Evolutionary conservation across 2,888 invertebrate genomes (phyloP), one percentile per base, ranked within the genome.

Genomic region (Drosophila fulvimacula): DNA sequence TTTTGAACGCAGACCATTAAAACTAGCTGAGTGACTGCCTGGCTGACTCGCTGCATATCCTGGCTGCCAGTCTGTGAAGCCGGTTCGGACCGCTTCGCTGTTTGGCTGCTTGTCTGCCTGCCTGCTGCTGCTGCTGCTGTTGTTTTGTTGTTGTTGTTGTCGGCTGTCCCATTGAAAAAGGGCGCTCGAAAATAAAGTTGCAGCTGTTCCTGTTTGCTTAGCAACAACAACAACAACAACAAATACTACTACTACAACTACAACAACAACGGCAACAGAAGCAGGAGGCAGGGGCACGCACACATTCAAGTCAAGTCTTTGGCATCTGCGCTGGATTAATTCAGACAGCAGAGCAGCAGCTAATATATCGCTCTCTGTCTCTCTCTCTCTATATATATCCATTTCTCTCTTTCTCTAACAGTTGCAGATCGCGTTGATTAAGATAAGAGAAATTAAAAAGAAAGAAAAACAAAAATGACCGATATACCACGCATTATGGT

Each of bases 401-500:
- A 17, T 48, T 34, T 56, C 42, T 59, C 15, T 56, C 32, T 53
- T 24, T 52, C 39, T 49, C 19, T 41, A 19, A 48, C 30, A 67
- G 36, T 49, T 67, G 24, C 48, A 67, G 57, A 68, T 67, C 30
- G 39, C 38, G 39, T 48, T 36, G 71, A 76, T 66, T 57, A 44
- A 34, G 15, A 17, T 10, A 38, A 19, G 13, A 15, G 6, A 32
- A 49, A 49, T 32, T 7, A 32, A 7, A 32, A 17, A 17, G 21
- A 19, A 32, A 24, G 5, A 21, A 38, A 38, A 27, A n/a, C 7
- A 24, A 57, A 27, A 36, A 88, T 78, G 76, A 69, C 81, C 42
- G 91, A 91, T 34, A 81, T 91, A 73, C 91, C 92, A 19, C 91
- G 92, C 9, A 93, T 93, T 60, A 92, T 92, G 92, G 92, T 94